These are phyloP conservation scores for Mesembrinibis cayennensis DNA, from an alignment of 2,113 vertebrate genomes.

Conservation along the genomic window DNA sequence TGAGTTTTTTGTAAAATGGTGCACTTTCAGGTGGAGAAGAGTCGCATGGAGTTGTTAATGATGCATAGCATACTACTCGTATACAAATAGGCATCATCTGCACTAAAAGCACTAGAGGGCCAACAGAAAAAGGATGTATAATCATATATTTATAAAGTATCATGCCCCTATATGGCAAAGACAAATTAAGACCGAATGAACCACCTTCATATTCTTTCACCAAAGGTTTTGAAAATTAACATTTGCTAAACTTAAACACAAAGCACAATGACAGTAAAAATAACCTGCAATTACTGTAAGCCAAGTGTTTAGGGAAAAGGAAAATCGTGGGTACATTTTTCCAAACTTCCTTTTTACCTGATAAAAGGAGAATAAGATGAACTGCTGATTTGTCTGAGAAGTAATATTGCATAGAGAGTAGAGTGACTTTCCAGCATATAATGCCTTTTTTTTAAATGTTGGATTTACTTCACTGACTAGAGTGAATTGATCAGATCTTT, in stretches of 20 bases:
- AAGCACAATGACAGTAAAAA: not conserved
- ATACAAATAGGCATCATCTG: not conserved
- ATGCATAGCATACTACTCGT: fast-evolving
- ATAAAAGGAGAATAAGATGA: not conserved
- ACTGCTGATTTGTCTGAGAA: not conserved
- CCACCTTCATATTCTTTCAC: not conserved
- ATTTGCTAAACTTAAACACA: not conserved
- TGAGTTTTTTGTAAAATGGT: not conserved
- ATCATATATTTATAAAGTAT: not conserved
- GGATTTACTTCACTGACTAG: not conserved
- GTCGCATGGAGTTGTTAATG: not conserved
- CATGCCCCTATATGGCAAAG: not conserved
- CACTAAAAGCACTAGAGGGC: fast-evolving
- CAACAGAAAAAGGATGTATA: not conserved
- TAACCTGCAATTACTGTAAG: not conserved
- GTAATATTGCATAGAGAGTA: not conserved
- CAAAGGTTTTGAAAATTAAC: not conserved
- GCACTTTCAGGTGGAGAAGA: not conserved
- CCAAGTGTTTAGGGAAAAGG: not conserved
- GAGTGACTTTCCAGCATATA: not conserved
- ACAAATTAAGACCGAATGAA: not conserved
- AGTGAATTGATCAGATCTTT: not conserved
- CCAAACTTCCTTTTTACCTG: not conserved
- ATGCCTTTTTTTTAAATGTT: not conserved
- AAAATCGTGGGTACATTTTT: not conserved